Base-by-base conservation (phyloP, 2,113 vertebrate species). In the Sturnus vulgaris region DNA sequence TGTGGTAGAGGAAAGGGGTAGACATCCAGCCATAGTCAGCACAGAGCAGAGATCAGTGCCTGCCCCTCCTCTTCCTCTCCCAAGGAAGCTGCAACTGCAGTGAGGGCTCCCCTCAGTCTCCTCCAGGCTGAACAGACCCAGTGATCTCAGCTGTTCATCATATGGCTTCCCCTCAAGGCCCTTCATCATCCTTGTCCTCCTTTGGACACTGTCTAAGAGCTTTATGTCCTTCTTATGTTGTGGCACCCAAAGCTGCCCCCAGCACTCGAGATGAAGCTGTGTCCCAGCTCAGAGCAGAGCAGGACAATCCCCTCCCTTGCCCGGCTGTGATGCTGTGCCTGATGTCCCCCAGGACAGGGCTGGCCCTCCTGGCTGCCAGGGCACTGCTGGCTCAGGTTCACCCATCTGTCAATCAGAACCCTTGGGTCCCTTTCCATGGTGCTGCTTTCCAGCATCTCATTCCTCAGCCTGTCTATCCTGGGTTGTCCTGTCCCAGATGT, bases 121-220 rank as follows among this genome's bases (percentile, higher is more conserved):
- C 49, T 63, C 35, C 31, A 31, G 30, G 44, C 37, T 73, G 52
- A 81, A 16, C 27, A 50, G 8, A 7, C 0, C 42, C 6, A 59
- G 8, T 33, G 10, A 0, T 6, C 19, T 50, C 44, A 73, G 22
- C 17, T 0, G 0, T 23, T 0, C 37, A 12, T 72, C 18, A 23
- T 13, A 27, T 0, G 0, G 6, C 44, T 73, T 31, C 7, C 1
- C 31, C 12, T 13, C 40, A 37, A 57, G 27, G 31, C 2, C 2
- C 12, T 65, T 37, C 35, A 72, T 1, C 5, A 20, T 37, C 18
- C 4, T 73, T 1, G 1, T 28, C 19, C 8, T 77, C 14, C 33
- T 42, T 44, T 37, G 49, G 23, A 25, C 12, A 7, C 15, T 35
- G 8, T 9, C 9, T 17, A 42, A 80, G 2, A 16, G 5, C 5